Evolutionary conservation across 1,140 invertebrate genomes (phyloP).

Genomic region (Ericerus pela): DNA sequence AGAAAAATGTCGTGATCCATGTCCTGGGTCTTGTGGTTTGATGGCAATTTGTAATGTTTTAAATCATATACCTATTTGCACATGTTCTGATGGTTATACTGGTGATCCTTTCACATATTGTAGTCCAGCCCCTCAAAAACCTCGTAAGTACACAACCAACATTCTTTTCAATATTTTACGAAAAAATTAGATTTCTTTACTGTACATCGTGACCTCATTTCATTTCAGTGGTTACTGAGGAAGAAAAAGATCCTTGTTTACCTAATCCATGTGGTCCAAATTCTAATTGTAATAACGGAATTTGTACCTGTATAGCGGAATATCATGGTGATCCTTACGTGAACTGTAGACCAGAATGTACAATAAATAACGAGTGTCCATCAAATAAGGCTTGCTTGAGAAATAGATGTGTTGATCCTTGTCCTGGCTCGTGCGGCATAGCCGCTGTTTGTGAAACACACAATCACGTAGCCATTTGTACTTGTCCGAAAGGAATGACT

Average conservation of each 20-base stretch:
- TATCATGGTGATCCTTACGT: constrained; percentile 54
- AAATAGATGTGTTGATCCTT: constrained; percentile 65
- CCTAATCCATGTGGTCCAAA: constrained; percentile 64
- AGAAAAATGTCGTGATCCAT: constrained; percentile 36
- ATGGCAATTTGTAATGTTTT: constrained; percentile 33
- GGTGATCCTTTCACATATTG: constrained; percentile 33
- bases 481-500: constrained; percentile 51
- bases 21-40: constrained; percentile 33
- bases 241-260: constrained; percentile 42
- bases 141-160: constrained; percentile 1
- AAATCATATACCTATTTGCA: constrained; percentile 33
- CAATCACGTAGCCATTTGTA: constrained; percentile 58
- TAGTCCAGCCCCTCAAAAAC: constrained; percentile 23
- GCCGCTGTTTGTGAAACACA: constrained; percentile 57
- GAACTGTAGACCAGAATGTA: constrained; percentile 64
- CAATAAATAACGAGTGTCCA: constrained; percentile 54
- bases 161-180: neutral
- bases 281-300: constrained; percentile 56
- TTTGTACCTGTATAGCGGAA: constrained; percentile 56
- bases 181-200: neutral
- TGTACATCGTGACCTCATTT: constrained; percentile 28
- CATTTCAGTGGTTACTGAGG: constrained; percentile 24
- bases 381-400: constrained; percentile 57
- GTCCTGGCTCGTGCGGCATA: constrained; percentile 56
- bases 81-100: constrained; percentile 29